These are phyloP conservation scores for Dermochelys coriacea DNA, from an alignment of 2,797 vertebrate genomes.

Conservation along the genomic window DNA sequence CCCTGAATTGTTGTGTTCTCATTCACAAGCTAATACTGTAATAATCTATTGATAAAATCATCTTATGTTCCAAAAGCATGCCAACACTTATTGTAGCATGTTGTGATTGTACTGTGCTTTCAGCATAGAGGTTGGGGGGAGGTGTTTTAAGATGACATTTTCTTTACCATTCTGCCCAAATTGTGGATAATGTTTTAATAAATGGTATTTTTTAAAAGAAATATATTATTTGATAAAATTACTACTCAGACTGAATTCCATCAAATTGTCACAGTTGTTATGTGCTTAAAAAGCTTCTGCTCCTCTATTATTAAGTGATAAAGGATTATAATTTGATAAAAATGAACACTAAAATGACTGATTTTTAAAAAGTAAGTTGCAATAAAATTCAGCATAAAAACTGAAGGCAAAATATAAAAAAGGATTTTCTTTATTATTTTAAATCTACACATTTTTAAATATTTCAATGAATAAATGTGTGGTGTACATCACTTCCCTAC, in stretches of 20 bases:
- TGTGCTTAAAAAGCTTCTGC: constrained; percentile 77
- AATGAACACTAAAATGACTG: constrained; percentile 77
- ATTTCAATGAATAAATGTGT: constrained; percentile 50
- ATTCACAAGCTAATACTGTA: constrained; percentile 10
- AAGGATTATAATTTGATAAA: constrained; percentile 83
- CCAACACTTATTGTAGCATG: constrained; percentile 52
- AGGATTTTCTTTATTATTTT: constrained; percentile 67
- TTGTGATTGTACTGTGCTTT: constrained; percentile 60
- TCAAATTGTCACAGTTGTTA: constrained; percentile 81
- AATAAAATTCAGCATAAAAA: constrained; percentile 79
- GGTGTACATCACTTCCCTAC: constrained; percentile 18
- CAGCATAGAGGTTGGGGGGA: constrained; percentile 27
- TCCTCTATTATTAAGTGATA: constrained; percentile 81
- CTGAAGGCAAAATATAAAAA: constrained; percentile 74
- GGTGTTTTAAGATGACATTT: constrained; percentile 79
- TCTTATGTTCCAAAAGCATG: constrained; percentile 62
- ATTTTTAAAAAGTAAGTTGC: constrained; percentile 70
- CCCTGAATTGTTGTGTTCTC: neutral
- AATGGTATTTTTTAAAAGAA: constrained; percentile 78
- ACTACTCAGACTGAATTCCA: constrained; percentile 78
- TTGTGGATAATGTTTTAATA: constrained; percentile 78
- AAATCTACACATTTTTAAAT: constrained; percentile 63
- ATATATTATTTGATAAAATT: constrained; percentile 83
- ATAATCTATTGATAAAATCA: constrained; percentile 69
- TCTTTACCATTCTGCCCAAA: constrained; percentile 74